These are phyloP conservation scores for Apotomis betuletana DNA, from an alignment of 2,888 invertebrate species.

Conservation along the genomic window DNA sequence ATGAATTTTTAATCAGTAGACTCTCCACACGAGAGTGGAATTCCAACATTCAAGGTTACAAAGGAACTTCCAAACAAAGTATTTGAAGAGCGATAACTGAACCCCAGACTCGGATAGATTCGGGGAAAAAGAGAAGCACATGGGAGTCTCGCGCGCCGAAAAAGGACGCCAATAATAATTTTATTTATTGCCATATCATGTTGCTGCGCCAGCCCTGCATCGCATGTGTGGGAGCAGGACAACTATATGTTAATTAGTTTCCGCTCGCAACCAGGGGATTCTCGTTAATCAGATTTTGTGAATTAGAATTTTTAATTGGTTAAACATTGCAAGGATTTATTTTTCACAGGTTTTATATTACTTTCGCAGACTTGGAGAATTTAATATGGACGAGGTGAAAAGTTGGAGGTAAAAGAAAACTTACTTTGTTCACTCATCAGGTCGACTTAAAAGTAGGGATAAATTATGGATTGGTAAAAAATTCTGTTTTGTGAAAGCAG, in stretches of 20 bases:
- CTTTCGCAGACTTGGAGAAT: not conserved
- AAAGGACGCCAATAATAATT: conserved; percentile 61
- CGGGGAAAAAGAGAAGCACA: conserved; percentile 55
- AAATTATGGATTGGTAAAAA: no score
- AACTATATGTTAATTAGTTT: conserved; percentile 57
- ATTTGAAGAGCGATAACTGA: conserved; percentile 78
- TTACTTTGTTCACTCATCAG: not conserved
- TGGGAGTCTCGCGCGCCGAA: conserved; percentile 44
- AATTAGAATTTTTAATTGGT: conserved; percentile 58
- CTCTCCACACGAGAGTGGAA: conserved; percentile 56
- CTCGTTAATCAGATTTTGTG: conserved; percentile 56
- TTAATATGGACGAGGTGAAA: conserved; percentile 19
- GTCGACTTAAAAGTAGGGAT: no score
- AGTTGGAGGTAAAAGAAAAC: not conserved
- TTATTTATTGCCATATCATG: conserved; percentile 80
- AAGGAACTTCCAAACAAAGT: conserved; percentile 74
- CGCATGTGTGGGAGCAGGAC: conserved; percentile 63
- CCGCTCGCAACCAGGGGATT: conserved; percentile 55
- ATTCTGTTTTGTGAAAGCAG: no score
- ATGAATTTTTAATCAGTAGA: conserved; percentile 40
- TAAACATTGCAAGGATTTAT: conserved; percentile 49
- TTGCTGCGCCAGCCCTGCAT: conserved; percentile 62
- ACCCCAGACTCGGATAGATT: conserved; percentile 62
- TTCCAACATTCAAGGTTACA: conserved; percentile 76
- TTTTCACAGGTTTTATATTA: conserved; percentile 33